phyloP scores from a whole-genome alignment of 2,888 invertebrate genomes.

The Habrosyne pyritoides region DNA sequence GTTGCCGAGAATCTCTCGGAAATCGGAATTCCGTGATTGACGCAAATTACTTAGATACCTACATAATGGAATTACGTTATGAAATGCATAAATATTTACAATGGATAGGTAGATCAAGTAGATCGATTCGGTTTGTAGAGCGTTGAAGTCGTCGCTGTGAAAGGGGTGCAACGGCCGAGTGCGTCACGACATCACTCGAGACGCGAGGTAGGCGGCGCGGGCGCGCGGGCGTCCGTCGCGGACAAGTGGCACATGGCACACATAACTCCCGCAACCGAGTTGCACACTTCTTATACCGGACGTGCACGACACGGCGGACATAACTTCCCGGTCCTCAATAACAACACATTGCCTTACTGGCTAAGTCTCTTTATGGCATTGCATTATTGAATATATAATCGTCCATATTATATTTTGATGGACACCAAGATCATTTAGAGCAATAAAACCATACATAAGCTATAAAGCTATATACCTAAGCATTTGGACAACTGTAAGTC shows the following conservation, averaged over 20 bases:
- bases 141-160: conserved; percentile 73
- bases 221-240: conserved; percentile 9
- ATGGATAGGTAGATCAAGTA: conserved; percentile 59
- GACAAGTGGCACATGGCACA: conserved; percentile 71
- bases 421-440: background rate
- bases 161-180: conserved; percentile 80
- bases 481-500: background rate
- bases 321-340: conserved; percentile 58
- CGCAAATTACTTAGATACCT: conserved; percentile 25
- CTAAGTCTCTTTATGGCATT: background rate
- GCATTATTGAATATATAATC: background rate
- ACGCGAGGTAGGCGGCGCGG: conserved; percentile 18
- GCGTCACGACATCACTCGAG: conserved; percentile 44
- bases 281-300: conserved; percentile 70
- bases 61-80: conserved; percentile 40
- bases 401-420: background rate
- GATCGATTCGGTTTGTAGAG: conserved; percentile 78
- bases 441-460: background rate
- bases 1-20: conserved; percentile 16
- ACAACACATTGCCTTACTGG: conserved; percentile 10
- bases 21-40: conserved; percentile 50
- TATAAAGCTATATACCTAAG: too few species aligned
- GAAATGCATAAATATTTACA: conserved; percentile 38
- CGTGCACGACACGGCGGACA: conserved; percentile 52
- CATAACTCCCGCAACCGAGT: conserved; percentile 68